Conservation (phyloP, 2,888 invertebrate species). For the Rotaria magnacalcarata region DNA sequence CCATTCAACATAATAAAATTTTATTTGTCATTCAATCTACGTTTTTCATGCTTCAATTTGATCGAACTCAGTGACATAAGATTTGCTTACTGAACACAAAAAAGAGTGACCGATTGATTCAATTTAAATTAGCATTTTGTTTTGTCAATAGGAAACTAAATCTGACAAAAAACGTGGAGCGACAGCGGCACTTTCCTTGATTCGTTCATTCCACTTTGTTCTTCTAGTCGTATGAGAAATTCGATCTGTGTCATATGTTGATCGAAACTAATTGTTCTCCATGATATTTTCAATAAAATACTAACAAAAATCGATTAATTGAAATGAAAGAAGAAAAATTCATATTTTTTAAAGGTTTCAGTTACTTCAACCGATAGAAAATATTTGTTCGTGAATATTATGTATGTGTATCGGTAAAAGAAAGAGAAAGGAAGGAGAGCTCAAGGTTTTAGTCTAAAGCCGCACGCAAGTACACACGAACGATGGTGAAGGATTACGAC, state of each 20-base stretch:
- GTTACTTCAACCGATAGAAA: background rate
- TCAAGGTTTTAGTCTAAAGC: constrained; percentile 24
- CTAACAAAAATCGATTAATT: too few species aligned
- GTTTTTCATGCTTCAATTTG: background rate
- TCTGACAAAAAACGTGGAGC: background rate
- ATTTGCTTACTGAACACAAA: background rate
- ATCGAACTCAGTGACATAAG: background rate
- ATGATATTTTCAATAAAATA: too few species aligned
- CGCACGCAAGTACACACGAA: constrained; percentile 11
- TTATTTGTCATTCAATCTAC: background rate
- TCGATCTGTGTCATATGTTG: background rate
- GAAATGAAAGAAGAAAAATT: background rate
- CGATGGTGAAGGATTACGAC: constrained; percentile 17
- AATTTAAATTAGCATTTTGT: constrained; percentile 26
- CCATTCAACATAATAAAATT: too few species aligned
- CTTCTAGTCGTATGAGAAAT: background rate
- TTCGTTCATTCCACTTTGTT: background rate
- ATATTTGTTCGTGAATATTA: background rate
- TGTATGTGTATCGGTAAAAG: background rate
- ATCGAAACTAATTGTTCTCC: background rate
- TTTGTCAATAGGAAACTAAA: constrained; percentile 22
- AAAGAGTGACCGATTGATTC: background rate
- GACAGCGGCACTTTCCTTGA: background rate
- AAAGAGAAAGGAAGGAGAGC: constrained; percentile 17
- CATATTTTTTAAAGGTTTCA: background rate